A percentile compares a stretch with the other conserved stretches of the same genome.
Conservation (phyloP, 2,113 vertebrate genomes). For the Odontesthes bonariensis region DNA sequence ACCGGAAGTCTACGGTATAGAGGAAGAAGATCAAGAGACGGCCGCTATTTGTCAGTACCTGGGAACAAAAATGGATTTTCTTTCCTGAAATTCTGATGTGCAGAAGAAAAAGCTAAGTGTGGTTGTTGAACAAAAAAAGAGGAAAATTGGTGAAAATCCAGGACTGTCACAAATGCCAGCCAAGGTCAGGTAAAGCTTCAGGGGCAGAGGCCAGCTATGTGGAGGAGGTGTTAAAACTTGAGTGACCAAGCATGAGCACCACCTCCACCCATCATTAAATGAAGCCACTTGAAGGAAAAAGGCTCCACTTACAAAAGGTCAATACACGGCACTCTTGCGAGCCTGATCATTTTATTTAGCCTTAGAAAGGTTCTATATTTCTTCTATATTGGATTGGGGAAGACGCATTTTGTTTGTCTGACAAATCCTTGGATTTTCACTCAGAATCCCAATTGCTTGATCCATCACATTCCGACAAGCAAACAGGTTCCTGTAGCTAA, state of each 20-base stretch:
- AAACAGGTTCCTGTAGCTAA: slow-evolving; percentile 52
- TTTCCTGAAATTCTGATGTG: slow-evolving; percentile 51
- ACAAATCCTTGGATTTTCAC: slow-evolving; percentile 30
- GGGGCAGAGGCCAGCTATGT: slow-evolving; percentile 67
- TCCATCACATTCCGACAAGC: slow-evolving; percentile 45
- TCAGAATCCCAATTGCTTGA: slow-evolving; percentile 31
- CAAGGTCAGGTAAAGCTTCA: slow-evolving; percentile 73
- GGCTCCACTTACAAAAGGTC: slow-evolving; percentile 62
- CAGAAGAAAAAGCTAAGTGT: slow-evolving; percentile 33
- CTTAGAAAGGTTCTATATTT: slow-evolving; percentile 25
- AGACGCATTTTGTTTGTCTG: slow-evolving; percentile 31
- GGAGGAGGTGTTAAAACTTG: slow-evolving; percentile 67
- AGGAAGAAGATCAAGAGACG: slow-evolving; percentile 31
- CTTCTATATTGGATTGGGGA: slow-evolving; percentile 21
- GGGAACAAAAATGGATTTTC: slow-evolving; percentile 54
- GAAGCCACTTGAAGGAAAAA: slow-evolving; percentile 72
- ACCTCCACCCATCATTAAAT: slow-evolving; percentile 71
- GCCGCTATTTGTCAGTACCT: slow-evolving; percentile 66
- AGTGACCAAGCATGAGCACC: slow-evolving; percentile 73
- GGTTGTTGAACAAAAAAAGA: slow-evolving; percentile 38
- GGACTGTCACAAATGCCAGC: slow-evolving; percentile 65
- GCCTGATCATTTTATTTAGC: slow-evolving; percentile 60
- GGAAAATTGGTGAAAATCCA: slow-evolving; percentile 43
- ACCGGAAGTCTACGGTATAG: slow-evolving; percentile 36
- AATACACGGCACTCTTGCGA: slow-evolving; percentile 54